Evolutionary conservation across 2,797 vertebrate genomes (phyloP).

Genomic region (Hemibagrus guttatus): DNA sequence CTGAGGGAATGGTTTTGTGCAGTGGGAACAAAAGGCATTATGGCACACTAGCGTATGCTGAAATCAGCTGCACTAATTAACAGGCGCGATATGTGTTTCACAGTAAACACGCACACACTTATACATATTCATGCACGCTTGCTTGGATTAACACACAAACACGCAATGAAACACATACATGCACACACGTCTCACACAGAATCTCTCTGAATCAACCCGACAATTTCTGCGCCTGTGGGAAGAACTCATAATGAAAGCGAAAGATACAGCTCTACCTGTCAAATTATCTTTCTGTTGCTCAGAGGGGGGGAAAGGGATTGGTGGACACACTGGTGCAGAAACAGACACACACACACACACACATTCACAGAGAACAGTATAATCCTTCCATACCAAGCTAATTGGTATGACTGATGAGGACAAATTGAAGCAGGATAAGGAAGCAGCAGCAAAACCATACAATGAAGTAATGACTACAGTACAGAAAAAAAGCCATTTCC

Average conservation of each 20-base stretch:
- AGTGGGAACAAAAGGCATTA: conserved; percentile 51
- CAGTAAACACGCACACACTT: conserved; percentile 34
- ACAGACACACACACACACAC: not conserved
- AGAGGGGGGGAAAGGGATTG: conserved; percentile 17
- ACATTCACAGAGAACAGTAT: conserved; percentile 28
- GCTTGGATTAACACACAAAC: not conserved
- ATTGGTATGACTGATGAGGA: conserved; percentile 54
- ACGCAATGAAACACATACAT: not conserved
- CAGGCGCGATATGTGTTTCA: conserved; percentile 29
- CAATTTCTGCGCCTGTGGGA: conserved; percentile 46
- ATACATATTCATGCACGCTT: conserved; percentile 3
- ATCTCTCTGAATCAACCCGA: conserved; percentile 40
- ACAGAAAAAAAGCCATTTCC: not conserved
- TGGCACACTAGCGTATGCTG: conserved; percentile 29
- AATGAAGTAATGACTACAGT: conserved; percentile 26
- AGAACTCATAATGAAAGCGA: conserved; percentile 54
- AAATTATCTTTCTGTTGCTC: conserved; percentile 49
- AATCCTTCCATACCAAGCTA: conserved; percentile 48
- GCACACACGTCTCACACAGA: conserved; percentile 3
- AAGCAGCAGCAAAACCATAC: conserved; percentile 19
- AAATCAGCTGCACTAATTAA: conserved; percentile 48
- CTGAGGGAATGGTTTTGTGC: conserved; percentile 42
- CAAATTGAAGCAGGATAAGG: conserved; percentile 46
- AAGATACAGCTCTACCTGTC: conserved; percentile 52
- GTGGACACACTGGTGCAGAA: conserved; percentile 23